phyloP scores from a whole-genome alignment of 2,797 vertebrate genomes.

The Helostoma temminkii region DNA sequence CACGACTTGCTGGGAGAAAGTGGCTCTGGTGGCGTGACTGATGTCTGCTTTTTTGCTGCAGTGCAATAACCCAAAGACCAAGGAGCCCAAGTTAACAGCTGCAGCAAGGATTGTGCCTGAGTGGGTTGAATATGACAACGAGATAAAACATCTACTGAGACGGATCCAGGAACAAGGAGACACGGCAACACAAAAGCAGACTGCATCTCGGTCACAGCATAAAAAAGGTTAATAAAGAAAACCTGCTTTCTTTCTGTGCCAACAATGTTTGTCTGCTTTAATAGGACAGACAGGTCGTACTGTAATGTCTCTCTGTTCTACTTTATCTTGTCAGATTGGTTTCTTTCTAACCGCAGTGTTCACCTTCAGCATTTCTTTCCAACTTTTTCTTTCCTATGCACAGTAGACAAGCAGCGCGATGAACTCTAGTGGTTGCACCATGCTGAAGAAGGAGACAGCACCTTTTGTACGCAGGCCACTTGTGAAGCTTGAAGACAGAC shows the following conservation, averaged over 20 bases:
- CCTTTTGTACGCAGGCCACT: constrained; percentile 64
- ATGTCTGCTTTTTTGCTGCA: constrained; percentile 67
- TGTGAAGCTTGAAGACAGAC: constrained; percentile 73
- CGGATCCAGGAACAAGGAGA: constrained; percentile 77
- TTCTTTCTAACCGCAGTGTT: constrained; percentile 13
- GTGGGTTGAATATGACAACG: constrained; percentile 91
- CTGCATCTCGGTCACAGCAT: constrained; percentile 53
- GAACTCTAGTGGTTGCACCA: constrained; percentile 89
- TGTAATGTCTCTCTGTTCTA: background rate
- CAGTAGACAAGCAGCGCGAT: constrained; percentile 85
- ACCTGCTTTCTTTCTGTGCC: too few species aligned
- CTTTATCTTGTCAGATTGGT: constrained; percentile 3
- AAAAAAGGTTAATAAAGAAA: constrained; percentile 54
- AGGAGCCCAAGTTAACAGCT: constrained; percentile 95
- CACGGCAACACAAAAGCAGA: constrained; percentile 20
- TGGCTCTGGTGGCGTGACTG: constrained; percentile 39
- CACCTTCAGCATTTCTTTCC: constrained; percentile 37
- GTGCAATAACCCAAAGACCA: constrained; percentile 99
- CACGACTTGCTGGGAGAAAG: constrained; percentile 56
- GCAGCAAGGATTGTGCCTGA: constrained; percentile 94
- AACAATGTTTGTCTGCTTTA: background rate
- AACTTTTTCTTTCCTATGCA: constrained; percentile 29
- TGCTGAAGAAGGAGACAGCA: constrained; percentile 60
- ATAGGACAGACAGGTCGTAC: constrained; percentile 2
- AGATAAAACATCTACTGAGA: constrained; percentile 88